Conservation (phyloP, 2,113 vertebrate genomes). For the Albula goreensis region DNA sequence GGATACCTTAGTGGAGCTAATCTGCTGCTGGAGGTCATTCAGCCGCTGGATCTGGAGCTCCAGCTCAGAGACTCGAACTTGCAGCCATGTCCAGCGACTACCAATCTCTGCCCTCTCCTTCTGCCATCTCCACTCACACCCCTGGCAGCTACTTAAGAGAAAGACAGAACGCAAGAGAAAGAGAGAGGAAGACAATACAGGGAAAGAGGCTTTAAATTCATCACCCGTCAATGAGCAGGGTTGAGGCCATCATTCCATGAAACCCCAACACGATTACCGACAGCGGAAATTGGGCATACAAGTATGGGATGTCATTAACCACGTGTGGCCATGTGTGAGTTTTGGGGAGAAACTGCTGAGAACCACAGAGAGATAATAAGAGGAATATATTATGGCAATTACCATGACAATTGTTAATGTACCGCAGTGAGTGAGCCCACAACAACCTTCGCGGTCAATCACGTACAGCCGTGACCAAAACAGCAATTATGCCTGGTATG, state of each 20-base stretch:
- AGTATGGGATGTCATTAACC: background rate
- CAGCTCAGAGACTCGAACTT: constrained; percentile 84
- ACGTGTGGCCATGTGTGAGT: background rate
- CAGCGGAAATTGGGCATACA: background rate
- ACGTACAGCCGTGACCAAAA: background rate
- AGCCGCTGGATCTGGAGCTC: constrained; percentile 85
- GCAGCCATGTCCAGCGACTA: constrained; percentile 93
- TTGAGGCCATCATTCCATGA: background rate
- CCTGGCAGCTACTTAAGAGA: constrained; percentile 71
- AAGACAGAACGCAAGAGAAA: constrained; percentile 38
- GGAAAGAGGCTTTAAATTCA: background rate
- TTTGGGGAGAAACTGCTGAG: background rate
- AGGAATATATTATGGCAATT: constrained; percentile 18
- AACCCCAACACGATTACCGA: constrained; percentile 1
- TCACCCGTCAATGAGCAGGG: background rate
- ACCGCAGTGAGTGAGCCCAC: background rate
- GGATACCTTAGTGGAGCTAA: constrained; percentile 83
- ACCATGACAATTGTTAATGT: constrained; percentile 13
- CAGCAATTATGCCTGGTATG: background rate
- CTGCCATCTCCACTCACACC: constrained; percentile 83
- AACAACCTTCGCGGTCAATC: background rate
- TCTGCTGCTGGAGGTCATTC: constrained; percentile 78
- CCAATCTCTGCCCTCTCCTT: constrained; percentile 83
- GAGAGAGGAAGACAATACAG: background rate
- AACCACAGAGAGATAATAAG: background rate